Evolutionary conservation across 2,113 vertebrate genomes (phyloP).

Genomic region (Alouatta palliata): DNA sequence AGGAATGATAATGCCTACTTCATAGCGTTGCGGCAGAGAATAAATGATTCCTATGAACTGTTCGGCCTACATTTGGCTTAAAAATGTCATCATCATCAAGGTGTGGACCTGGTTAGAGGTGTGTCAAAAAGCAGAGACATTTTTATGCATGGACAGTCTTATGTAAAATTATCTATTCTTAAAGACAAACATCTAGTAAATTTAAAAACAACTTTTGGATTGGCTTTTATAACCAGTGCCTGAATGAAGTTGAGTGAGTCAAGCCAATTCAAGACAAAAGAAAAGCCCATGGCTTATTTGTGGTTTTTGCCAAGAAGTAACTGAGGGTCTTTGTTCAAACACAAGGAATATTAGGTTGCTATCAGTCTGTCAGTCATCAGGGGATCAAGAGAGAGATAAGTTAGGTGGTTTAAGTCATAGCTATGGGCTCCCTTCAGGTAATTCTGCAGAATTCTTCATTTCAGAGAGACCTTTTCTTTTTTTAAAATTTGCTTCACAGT

Average conservation of each 20-base stretch:
- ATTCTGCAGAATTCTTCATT: conserved; percentile 28
- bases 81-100: background rate
- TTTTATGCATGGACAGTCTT: background rate
- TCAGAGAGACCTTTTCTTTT: background rate
- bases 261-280: background rate
- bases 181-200: background rate
- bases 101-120: background rate
- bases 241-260: background rate
- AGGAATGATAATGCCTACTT: background rate
- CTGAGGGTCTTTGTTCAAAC: background rate
- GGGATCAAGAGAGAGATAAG: background rate
- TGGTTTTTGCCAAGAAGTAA: background rate
- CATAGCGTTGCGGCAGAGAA: background rate
- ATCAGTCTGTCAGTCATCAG: background rate
- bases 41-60: background rate
- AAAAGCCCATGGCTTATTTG: background rate
- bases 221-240: background rate
- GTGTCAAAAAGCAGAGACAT: background rate
- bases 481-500: background rate
- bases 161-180: background rate
- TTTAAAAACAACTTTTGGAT: background rate
- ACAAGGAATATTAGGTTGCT: background rate
- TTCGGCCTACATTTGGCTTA: background rate
- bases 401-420: background rate
- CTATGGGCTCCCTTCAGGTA: background rate